Evolutionary conservation across 2,888 invertebrate genomes (phyloP).

Genomic region (Aphelenchoides bicaudatus): DNA sequence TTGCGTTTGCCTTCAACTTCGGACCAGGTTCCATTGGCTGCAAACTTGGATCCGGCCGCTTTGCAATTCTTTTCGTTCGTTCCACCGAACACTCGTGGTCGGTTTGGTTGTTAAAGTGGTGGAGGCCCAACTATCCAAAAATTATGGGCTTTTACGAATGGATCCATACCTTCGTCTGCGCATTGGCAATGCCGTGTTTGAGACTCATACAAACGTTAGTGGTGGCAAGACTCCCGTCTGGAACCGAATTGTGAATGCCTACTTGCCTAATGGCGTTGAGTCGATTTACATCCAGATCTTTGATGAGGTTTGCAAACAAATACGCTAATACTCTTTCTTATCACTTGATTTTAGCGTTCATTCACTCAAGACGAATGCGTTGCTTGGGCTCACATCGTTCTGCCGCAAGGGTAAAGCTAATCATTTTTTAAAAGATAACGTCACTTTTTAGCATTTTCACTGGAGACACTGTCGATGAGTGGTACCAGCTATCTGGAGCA

Average conservation of each 20-base stretch:
- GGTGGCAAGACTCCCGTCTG: slow-evolving; percentile 91
- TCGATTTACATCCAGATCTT: slow-evolving; percentile 86
- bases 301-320: slow-evolving; percentile 80
- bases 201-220: slow-evolving; percentile 88
- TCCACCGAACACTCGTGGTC: slow-evolving; percentile 60
- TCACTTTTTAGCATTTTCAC: slow-evolving; percentile 66
- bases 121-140: slow-evolving; percentile 58
- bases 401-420: slow-evolving; percentile 68
- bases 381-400: slow-evolving; percentile 85
- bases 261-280: slow-evolving; percentile 81
- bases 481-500: slow-evolving; percentile 87
- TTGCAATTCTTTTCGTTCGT: slow-evolving; percentile 46
- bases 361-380: slow-evolving; percentile 92
- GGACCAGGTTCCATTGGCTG: slow-evolving; percentile 1
- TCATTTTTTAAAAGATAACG: slow-evolving; percentile 62
- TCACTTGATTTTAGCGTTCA: slow-evolving; percentile 69
- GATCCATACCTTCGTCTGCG: slow-evolving; percentile 86
- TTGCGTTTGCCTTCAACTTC: slow-evolving; percentile 33
- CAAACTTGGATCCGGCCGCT: slow-evolving; percentile 20
- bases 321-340: neutral
- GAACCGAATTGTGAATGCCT: slow-evolving; percentile 90
- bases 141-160: slow-evolving; percentile 56
- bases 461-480: slow-evolving; percentile 88
- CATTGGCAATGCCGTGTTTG: slow-evolving; percentile 88
- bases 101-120: slow-evolving; percentile 53